Evolutionary conservation across 2,888 invertebrate genomes (phyloP).

Genomic region (Epistrophe grossulariae): DNA sequence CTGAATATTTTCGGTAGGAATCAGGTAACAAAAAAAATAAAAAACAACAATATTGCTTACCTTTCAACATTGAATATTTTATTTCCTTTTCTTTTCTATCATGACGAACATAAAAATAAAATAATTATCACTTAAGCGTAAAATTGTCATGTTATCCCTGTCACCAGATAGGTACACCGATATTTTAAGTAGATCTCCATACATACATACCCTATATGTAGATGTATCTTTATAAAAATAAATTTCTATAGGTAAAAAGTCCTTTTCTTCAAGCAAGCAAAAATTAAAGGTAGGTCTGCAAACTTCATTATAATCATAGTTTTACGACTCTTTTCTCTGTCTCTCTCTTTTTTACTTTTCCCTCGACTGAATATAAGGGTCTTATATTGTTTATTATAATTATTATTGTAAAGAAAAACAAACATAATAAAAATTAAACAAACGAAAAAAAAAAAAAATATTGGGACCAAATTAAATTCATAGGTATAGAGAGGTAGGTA

Average conservation of each 20-base stretch:
- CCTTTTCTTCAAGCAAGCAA: neutral
- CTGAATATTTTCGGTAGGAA: neutral
- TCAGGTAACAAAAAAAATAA: slow-evolving; percentile 41
- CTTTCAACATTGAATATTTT: slow-evolving; percentile 25
- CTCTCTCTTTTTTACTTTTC: neutral
- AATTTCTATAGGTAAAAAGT: neutral
- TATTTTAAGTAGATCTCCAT: slow-evolving; percentile 17
- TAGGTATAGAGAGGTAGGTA: too few relatives aligned
- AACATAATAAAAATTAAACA: slow-evolving; percentile 69
- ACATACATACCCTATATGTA: neutral
- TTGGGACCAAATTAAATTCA: slow-evolving; percentile 8
- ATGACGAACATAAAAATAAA: slow-evolving; percentile 79
- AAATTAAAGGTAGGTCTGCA: neutral
- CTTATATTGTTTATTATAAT: slow-evolving; percentile 43
- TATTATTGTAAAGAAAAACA: slow-evolving; percentile 68
- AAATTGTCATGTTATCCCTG: slow-evolving; percentile 80
- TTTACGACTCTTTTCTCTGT: slow-evolving; percentile 52
- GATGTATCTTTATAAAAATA: too few relatives aligned
- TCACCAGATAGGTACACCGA: slow-evolving; percentile 46
- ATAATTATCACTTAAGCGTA: slow-evolving; percentile 82
- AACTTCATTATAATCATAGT: slow-evolving; percentile 63
- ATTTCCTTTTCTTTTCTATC: slow-evolving; percentile 7
- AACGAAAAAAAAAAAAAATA: slow-evolving; percentile 26
- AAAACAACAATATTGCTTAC: neutral
- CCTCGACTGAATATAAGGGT: slow-evolving; percentile 15